Conservation (phyloP, 2,888 invertebrate species). For the Rhamnusium bicolor region DNA sequence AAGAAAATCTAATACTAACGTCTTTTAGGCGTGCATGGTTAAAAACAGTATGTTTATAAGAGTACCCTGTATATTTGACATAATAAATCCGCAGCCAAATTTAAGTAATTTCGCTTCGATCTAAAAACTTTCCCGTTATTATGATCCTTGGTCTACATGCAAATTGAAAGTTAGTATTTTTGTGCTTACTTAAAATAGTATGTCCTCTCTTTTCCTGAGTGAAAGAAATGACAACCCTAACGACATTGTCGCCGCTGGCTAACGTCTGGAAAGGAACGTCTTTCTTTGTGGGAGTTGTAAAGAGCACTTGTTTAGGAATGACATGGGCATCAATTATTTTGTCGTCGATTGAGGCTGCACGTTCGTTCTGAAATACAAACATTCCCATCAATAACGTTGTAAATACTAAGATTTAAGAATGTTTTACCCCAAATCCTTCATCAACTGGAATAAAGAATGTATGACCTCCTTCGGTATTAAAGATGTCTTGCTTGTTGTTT, state of each 20-base stretch:
- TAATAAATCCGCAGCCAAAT: no score
- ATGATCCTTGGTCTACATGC: no score
- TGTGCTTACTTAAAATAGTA: conserved; percentile 75
- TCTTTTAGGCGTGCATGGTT: no score
- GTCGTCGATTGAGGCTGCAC: conserved; percentile 81
- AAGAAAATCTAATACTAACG: no score
- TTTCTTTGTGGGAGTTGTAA: conserved; percentile 86
- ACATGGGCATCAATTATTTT: conserved; percentile 93
- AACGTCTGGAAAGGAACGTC: conserved; percentile 84
- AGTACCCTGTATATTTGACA: no score
- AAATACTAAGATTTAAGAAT: conserved; percentile 8
- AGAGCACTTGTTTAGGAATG: conserved; percentile 88
- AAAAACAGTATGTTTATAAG: no score
- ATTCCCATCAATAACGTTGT: conserved; percentile 29
- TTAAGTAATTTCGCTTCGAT: no score
- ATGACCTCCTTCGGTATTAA: conserved; percentile 84
- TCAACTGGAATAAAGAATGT: conserved; percentile 95
- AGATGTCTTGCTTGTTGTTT: conserved; percentile 82
- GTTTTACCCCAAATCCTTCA: conserved; percentile 86
- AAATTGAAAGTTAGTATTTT: background rate
- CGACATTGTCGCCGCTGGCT: conserved; percentile 87
- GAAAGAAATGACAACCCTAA: conserved; percentile 88
- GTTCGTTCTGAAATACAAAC: conserved; percentile 59
- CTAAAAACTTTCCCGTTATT: no score
- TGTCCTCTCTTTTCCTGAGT: conserved; percentile 81